phyloP scores from a whole-genome alignment of 2,113 vertebrate species.

The Lophura nycthemera region DNA sequence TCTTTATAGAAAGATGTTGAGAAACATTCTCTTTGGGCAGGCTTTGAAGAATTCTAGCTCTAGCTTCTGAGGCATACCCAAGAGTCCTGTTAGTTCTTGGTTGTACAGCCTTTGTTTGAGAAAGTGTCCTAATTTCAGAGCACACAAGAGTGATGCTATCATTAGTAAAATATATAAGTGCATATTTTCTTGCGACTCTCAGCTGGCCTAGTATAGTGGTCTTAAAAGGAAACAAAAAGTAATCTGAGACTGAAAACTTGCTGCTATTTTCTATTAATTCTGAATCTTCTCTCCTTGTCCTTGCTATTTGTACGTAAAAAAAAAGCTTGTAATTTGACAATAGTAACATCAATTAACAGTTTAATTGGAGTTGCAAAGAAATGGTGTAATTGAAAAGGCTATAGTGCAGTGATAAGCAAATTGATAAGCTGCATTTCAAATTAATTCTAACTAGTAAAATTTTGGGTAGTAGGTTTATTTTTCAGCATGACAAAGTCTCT shows the following conservation, averaged over 20 bases:
- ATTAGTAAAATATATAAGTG: neutral
- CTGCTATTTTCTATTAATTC: constrained; percentile 9
- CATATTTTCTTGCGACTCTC: neutral
- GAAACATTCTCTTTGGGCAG: neutral
- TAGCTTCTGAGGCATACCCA: neutral
- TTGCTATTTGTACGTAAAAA: neutral
- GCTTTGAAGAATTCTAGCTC: neutral
- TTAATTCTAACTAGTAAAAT: neutral
- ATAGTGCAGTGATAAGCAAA: neutral
- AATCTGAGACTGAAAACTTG: neutral
- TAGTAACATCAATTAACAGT: neutral
- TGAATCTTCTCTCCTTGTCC: neutral
- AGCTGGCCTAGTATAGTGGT: neutral
- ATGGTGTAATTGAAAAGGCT: neutral
- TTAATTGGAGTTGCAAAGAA: neutral
- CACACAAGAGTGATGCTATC: neutral
- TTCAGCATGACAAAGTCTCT: neutral
- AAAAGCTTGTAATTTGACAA: neutral
- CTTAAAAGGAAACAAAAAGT: neutral
- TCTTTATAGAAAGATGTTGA: neutral
- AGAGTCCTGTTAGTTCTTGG: neutral
- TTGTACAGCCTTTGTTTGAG: neutral
- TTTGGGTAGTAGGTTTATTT: neutral
- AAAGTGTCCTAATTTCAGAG: constrained; percentile 14
- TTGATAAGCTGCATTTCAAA: neutral